These are phyloP conservation scores for Lasioglossum pauxillum DNA, from an alignment of 2,888 invertebrate genomes.

Conservation along the genomic window DNA sequence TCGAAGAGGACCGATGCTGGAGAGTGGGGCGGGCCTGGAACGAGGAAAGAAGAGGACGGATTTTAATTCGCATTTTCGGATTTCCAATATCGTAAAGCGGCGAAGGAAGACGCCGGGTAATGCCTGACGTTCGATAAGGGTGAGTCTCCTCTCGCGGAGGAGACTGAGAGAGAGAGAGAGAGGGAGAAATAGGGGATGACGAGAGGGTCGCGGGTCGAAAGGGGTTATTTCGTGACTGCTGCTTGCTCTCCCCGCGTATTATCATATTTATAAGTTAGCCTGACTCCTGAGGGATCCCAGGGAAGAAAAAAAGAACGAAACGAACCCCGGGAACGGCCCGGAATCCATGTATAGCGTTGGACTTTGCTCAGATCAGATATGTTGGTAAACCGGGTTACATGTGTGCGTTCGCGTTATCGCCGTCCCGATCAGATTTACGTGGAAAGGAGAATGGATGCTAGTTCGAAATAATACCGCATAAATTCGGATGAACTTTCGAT, in stretches of 20 bases:
- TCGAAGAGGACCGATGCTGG: slow-evolving; percentile 17
- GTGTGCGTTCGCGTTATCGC: slow-evolving; percentile 18
- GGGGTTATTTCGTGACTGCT: slow-evolving; percentile 81
- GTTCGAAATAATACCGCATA: background rate
- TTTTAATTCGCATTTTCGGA: slow-evolving; percentile 79
- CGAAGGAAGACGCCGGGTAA: slow-evolving; percentile 72
- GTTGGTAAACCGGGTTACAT: slow-evolving; percentile 41
- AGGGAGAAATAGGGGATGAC: background rate
- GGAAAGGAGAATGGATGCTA: slow-evolving; percentile 4
- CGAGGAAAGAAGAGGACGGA: slow-evolving; percentile 56
- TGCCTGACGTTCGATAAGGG: slow-evolving; percentile 77
- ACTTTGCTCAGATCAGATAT: slow-evolving; percentile 44
- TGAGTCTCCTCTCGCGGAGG: slow-evolving; percentile 65
- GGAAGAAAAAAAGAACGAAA: slow-evolving; percentile 35
- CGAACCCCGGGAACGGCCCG: slow-evolving; percentile 31
- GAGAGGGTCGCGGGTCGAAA: slow-evolving; percentile 56
- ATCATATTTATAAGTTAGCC: slow-evolving; percentile 83
- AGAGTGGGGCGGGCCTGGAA: slow-evolving; percentile 24
- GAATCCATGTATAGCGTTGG: slow-evolving; percentile 52
- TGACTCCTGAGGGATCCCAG: slow-evolving; percentile 41
- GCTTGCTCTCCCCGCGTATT: slow-evolving; percentile 79
- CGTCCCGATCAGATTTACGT: background rate
- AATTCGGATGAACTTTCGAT: background rate
- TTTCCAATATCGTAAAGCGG: slow-evolving; percentile 79
- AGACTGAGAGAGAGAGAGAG: slow-evolving; percentile 44